Evolutionary conservation across 2,797 vertebrate genomes (phyloP).

Genomic region (Esox masquinongy): DNA sequence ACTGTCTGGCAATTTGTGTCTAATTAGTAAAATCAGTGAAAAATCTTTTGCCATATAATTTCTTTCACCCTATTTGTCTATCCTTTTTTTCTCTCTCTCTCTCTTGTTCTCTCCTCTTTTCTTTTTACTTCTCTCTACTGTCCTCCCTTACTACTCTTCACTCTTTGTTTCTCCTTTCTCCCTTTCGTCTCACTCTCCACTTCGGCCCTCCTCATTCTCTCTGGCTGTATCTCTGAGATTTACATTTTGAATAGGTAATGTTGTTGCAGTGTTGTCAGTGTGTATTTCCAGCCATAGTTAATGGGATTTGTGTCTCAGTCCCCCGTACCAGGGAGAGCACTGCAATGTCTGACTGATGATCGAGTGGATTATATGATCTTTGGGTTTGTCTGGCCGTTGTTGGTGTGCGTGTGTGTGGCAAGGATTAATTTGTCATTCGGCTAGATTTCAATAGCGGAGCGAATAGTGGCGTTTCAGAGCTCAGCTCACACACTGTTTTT

Average conservation of each 20-base stretch:
- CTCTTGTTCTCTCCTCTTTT: background rate
- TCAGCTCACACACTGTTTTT: too few species aligned
- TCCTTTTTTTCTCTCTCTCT: background rate
- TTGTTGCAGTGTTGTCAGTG: background rate
- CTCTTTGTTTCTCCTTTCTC: background rate
- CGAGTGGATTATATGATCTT: background rate
- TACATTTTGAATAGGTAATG: conserved; percentile 7
- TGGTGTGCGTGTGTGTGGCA: too few species aligned
- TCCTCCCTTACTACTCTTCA: background rate
- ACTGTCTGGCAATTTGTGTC: too few species aligned
- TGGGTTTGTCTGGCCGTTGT: too few species aligned
- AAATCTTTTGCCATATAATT: background rate
- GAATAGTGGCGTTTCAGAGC: too few species aligned
- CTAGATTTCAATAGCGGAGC: too few species aligned
- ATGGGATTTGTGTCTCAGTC: background rate
- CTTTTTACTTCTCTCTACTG: background rate
- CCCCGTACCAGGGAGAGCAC: too few species aligned
- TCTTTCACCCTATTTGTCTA: too few species aligned
- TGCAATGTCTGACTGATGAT: background rate
- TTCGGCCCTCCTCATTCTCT: background rate
- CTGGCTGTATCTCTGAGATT: conserved; percentile 1
- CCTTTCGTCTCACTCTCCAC: conserved; percentile 2
- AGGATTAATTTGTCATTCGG: too few species aligned
- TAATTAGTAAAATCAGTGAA: background rate
- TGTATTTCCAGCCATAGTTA: background rate